Evolutionary conservation across 2,888 invertebrate genomes (phyloP).

Genomic region (Ophion costatus): DNA sequence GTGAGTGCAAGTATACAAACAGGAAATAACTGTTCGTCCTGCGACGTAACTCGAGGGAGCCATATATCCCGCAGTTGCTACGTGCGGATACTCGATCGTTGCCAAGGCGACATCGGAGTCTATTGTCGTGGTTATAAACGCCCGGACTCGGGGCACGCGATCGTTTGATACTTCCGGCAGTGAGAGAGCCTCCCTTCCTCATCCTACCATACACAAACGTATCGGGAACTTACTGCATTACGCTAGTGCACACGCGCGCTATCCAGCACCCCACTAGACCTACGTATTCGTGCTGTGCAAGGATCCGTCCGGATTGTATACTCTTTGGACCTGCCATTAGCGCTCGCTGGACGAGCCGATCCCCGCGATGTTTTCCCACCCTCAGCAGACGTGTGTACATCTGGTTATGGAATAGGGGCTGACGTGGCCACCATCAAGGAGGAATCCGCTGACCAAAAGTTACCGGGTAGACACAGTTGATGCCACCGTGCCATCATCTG

Average conservation of each 20-base stretch:
- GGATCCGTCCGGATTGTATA: constrained; percentile 30
- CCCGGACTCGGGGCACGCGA: constrained; percentile 57
- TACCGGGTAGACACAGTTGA: neutral
- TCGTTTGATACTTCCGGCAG: constrained; percentile 63
- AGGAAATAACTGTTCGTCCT: constrained; percentile 54
- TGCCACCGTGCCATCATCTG: neutral
- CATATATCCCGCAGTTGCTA: constrained; percentile 38
- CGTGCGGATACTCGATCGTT: constrained; percentile 60
- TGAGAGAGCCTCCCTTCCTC: constrained; percentile 40
- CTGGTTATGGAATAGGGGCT: neutral
- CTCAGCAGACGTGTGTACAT: neutral
- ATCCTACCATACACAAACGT: constrained; percentile 23
- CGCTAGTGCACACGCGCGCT: constrained; percentile 10
- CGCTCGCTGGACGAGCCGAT: neutral
- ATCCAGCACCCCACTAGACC: neutral
- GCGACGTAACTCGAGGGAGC: constrained; percentile 13
- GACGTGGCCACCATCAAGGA: neutral
- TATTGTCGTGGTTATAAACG: constrained; percentile 61
- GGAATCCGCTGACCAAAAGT: neutral
- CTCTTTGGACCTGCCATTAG: constrained; percentile 2
- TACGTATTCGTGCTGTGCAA: constrained; percentile 33
- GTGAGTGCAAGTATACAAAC: constrained; percentile 22
- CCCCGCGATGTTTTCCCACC: neutral
- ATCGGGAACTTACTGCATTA: constrained; percentile 33
- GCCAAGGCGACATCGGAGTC: constrained; percentile 55